These are phyloP conservation scores for Campoplex capitator DNA, from an alignment of 2,888 invertebrate genomes.

Conservation along the genomic window DNA sequence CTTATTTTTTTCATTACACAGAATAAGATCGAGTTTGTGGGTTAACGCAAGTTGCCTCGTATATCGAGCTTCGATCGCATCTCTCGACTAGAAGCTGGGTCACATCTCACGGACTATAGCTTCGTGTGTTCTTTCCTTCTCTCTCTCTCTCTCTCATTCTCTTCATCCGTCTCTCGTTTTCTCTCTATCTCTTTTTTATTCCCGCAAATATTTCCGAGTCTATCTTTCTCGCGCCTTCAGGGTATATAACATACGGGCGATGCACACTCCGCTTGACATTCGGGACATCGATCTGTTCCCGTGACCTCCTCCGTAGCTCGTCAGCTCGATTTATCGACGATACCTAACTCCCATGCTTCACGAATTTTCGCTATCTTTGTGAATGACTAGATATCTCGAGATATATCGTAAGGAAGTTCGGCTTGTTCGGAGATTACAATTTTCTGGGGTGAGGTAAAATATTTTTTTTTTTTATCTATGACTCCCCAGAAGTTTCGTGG, in stretches of 20 bases:
- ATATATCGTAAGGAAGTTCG: not conserved
- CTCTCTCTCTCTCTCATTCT: not conserved
- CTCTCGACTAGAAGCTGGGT: constrained; percentile 48
- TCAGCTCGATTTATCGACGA: constrained; percentile 28
- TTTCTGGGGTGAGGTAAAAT: not conserved
- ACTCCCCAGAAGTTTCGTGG: too few species aligned
- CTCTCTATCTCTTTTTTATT: constrained; percentile 14
- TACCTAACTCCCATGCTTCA: constrained; percentile 22
- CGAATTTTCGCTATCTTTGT: not conserved
- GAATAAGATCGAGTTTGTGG: constrained; percentile 64
- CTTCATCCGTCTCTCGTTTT: not conserved
- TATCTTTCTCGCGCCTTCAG: constrained; percentile 13
- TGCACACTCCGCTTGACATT: constrained; percentile 72
- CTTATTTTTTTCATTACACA: constrained; percentile 7
- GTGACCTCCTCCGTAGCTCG: constrained; percentile 60
- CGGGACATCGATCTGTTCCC: constrained; percentile 74
- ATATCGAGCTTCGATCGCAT: constrained; percentile 54
- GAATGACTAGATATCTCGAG: not conserved
- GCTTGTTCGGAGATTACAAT: not conserved
- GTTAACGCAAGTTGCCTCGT: constrained; percentile 58
- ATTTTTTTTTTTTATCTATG: not conserved
- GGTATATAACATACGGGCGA: constrained; percentile 40
- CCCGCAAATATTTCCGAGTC: constrained; percentile 28
- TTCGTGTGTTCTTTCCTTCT: constrained; percentile 32
- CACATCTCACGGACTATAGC: constrained; percentile 22